A percentile compares a stretch with the other conserved stretches of the same genome.
phyloP scores from a whole-genome alignment of 2,113 vertebrate genomes.

The Hyaena hyaena region DNA sequence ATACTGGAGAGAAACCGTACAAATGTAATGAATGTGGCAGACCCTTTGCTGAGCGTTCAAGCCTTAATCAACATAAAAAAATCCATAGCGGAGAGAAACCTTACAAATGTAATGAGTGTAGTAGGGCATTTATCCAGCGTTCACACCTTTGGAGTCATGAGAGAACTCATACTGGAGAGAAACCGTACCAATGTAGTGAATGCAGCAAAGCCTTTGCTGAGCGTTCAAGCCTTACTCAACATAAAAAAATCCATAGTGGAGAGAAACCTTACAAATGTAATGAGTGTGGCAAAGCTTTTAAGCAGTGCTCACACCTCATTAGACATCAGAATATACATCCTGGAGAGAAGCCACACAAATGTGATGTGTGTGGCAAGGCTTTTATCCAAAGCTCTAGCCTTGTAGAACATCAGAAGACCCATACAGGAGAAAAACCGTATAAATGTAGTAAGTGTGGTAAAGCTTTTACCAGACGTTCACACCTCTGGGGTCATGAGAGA shows the following conservation, averaged over 20 bases:
- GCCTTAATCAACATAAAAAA: conserved; percentile 8
- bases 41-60: neutral
- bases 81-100: neutral
- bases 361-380: neutral
- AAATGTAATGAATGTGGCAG: neutral
- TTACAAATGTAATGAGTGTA: neutral
- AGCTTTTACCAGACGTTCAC: neutral
- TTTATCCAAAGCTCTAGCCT: neutral
- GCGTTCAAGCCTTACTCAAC: neutral
- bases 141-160: neutral
- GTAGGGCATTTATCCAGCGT: neutral
- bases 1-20: neutral
- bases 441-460: neutral
- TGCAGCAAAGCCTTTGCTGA: neutral
- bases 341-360: neutral
- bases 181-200: neutral
- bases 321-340: neutral
- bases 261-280: neutral
- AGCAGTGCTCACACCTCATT: neutral
- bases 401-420: neutral
- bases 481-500: conserved; percentile 11
- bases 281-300: neutral
- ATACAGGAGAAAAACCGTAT: neutral
- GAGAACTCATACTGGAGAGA: neutral
- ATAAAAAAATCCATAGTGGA: neutral